Base-by-base conservation (phyloP, 2,888 invertebrate genomes). In the Drosophila anceps region DNA sequence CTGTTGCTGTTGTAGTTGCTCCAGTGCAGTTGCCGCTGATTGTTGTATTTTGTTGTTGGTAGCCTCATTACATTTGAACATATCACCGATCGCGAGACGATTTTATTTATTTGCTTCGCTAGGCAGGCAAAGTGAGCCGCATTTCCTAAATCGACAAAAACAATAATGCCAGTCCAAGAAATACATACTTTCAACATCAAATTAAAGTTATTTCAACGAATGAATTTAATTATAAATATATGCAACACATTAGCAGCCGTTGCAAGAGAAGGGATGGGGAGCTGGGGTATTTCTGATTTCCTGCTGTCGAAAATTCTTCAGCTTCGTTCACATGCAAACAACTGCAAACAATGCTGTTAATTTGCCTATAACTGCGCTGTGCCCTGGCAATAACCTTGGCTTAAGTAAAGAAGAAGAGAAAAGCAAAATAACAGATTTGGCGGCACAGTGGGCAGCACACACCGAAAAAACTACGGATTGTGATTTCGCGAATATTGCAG, bases 21-120 rank as follows among this genome's bases (percentile, higher is more conserved):
- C 18, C 72, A 65, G 58, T 68, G 61, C n/a, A 64, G 54, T 27
- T 61, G 58, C 61, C 51, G 82, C 59, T 79, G 71, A 71, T 83
- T 74, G 18, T 41, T 41, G 43, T 75, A 41, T 69, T 62, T 65
- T 78, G 69, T 84, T 81, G 50, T 51, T 81, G 79, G 66, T 69
- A 76, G 78, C 68, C 88, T 82, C 83, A 86, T 86, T 86, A 88
- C 83, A 88, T 88, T 88, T 68, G 79, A 89, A 88, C 90, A 86
- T 88, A 90, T 88, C 90, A 90, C 86, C 71, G 57, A 66, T 76
- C 63, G 68, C 73, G 57, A 75, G 75, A 78, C 72, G 81, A 79
- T 88, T 88, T 78, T 81, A 79, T 86, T 86, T 86, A 86, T 71
- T 79, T 85, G 90, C 86, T 86, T 90, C 74, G 86, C 83, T 88